Evolutionary conservation across 2,113 vertebrate species (phyloP).

Genomic region (Onychostoma macrolepis): DNA sequence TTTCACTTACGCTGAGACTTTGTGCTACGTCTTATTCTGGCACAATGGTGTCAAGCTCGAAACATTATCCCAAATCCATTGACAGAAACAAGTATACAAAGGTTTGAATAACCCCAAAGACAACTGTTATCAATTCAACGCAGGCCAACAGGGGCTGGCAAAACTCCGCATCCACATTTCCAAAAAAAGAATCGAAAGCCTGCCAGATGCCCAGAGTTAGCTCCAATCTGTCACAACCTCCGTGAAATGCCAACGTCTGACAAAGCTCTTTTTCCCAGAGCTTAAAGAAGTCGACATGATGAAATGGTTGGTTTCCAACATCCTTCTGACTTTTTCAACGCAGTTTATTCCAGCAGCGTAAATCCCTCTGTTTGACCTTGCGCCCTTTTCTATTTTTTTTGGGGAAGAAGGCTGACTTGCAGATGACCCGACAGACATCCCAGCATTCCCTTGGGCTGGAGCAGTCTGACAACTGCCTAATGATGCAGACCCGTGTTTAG

Average conservation of each 20-base stretch:
- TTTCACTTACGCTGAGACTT: conserved; percentile 1
- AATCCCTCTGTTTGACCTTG: conserved; percentile 75
- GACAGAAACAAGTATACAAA: conserved; percentile 61
- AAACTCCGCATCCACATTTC: conserved; percentile 36
- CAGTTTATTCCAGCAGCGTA: conserved; percentile 72
- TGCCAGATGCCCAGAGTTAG: conserved; percentile 63
- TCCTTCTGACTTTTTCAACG: conserved; percentile 65
- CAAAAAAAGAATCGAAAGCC: conserved; percentile 59
- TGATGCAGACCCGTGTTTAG: not conserved
- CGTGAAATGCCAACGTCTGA: conserved; percentile 72
- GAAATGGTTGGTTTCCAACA: conserved; percentile 76
- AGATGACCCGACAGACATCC: conserved; percentile 14
- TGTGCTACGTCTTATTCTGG: conserved; percentile 45
- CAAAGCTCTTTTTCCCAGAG: conserved; percentile 75
- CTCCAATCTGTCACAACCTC: conserved; percentile 76
- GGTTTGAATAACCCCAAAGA: conserved; percentile 68
- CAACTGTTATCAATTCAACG: conserved; percentile 68
- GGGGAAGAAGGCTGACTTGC: not conserved
- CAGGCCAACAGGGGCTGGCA: conserved; percentile 51
- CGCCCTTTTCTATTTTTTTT: conserved; percentile 54
- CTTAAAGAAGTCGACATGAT: conserved; percentile 79
- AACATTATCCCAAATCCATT: conserved; percentile 49
- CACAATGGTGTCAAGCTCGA: conserved; percentile 49
- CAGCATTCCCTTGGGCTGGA: conserved; percentile 8
- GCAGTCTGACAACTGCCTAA: conserved; percentile 6